phyloP scores from a whole-genome alignment of 2,113 vertebrate species.

The Noturus placidus region DNA sequence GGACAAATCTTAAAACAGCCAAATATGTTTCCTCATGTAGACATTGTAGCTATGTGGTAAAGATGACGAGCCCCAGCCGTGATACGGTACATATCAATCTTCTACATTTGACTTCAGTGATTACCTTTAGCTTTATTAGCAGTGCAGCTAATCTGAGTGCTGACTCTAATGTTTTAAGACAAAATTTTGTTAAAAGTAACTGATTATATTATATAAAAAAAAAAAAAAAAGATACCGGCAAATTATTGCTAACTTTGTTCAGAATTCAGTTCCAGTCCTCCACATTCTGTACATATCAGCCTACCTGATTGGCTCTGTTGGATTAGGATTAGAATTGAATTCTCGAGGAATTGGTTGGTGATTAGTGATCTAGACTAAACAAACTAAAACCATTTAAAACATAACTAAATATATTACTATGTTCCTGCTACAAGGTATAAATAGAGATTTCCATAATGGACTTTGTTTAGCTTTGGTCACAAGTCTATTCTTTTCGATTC shows the following conservation, averaged over 20 bases:
- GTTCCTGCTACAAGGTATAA: slow-evolving; percentile 51
- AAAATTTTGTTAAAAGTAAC: neutral
- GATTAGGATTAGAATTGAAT: slow-evolving; percentile 7
- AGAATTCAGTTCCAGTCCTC: neutral
- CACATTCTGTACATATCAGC: neutral
- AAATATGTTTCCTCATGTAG: slow-evolving; percentile 38
- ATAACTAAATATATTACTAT: neutral
- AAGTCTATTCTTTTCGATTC: slow-evolving; percentile 67
- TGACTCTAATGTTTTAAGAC: slow-evolving; percentile 12
- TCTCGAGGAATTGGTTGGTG: neutral
- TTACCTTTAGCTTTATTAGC: slow-evolving; percentile 20
- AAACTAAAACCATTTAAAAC: neutral
- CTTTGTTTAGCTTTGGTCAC: slow-evolving; percentile 69
- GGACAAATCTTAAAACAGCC: slow-evolving; percentile 38
- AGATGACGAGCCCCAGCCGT: neutral
- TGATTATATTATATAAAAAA: neutral
- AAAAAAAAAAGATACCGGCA: neutral
- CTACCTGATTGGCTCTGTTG: slow-evolving; percentile 6
- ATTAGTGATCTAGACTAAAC: neutral
- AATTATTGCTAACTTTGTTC: neutral
- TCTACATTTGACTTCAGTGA: neutral
- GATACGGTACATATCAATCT: slow-evolving; percentile 7
- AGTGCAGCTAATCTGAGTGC: neutral
- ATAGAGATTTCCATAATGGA: slow-evolving; percentile 70
- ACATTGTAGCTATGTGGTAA: slow-evolving; percentile 7